Percentiles rank a stretch among this genome's conserved stretches.
Evolutionary conservation across 1,140 invertebrate species (phyloP).

Genomic region (Macrobrachium nipponense): DNA sequence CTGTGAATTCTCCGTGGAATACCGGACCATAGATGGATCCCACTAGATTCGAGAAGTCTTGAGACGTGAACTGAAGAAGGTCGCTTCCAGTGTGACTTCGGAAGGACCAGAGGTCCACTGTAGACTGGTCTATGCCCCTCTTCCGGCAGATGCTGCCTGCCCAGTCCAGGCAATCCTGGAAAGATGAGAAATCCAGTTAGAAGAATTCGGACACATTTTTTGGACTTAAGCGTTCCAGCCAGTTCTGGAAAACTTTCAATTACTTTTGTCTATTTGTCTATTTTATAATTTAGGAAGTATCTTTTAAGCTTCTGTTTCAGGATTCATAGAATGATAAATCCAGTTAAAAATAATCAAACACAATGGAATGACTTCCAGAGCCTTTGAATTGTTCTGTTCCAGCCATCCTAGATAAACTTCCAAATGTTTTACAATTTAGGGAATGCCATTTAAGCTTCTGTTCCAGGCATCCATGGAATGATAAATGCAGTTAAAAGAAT

Average conservation of each 20-base stretch:
- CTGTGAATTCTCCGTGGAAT: slow-evolving; percentile 20
- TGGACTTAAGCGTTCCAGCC: background rate
- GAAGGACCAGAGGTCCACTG: slow-evolving; percentile 34
- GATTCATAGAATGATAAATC: too few relatives aligned
- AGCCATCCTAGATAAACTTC: too few relatives aligned
- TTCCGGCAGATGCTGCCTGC: slow-evolving; percentile 36
- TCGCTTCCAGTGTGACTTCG: background rate
- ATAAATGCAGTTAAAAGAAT: too few relatives aligned
- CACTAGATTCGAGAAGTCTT: slow-evolving; percentile 33
- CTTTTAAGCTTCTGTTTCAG: too few relatives aligned
- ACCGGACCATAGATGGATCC: slow-evolving; percentile 31
- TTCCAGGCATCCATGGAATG: too few relatives aligned
- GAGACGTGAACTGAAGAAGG: slow-evolving; percentile 17
- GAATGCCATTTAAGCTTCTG: too few relatives aligned
- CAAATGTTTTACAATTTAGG: too few relatives aligned
- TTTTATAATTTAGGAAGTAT: too few relatives aligned
- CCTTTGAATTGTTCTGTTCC: too few relatives aligned
- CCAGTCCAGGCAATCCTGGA: slow-evolving; percentile 46
- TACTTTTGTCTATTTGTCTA: too few relatives aligned
- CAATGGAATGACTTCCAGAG: background rate
- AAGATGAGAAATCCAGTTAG: background rate
- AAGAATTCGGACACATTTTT: too few relatives aligned
- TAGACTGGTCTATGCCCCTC: slow-evolving; percentile 22
- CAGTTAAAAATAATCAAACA: too few relatives aligned
- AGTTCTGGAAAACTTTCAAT: background rate